These are phyloP conservation scores for Nylanderia fulva DNA, from an alignment of 1,140 invertebrate genomes.

Conservation along the genomic window DNA sequence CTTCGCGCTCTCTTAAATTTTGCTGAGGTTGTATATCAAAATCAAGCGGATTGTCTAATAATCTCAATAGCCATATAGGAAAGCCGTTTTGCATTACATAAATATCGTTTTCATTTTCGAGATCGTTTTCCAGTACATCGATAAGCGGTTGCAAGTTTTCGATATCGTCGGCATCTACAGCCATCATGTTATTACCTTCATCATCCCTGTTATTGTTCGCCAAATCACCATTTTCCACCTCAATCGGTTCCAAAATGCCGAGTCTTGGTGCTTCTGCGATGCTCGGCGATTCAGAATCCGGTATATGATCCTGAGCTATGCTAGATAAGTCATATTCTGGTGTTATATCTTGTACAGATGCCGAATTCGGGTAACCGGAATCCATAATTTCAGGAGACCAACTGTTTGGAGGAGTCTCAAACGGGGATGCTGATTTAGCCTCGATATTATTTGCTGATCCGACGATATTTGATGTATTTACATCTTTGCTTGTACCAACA, in stretches of 20 bases:
- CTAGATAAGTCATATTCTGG: conserved; percentile 78
- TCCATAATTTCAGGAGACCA: conserved; percentile 82
- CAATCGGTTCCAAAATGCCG: conserved; percentile 72
- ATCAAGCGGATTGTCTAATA: conserved; percentile 75
- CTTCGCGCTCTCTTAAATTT: conserved; percentile 11
- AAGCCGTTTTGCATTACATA: conserved; percentile 79
- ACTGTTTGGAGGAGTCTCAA: conserved; percentile 74
- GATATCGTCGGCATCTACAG: conserved; percentile 67
- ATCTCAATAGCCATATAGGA: conserved; percentile 77
- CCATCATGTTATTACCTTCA: conserved; percentile 86
- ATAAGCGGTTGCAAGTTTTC: conserved; percentile 77
- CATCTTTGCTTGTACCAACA: conserved; percentile 26
- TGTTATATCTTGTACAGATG: conserved; percentile 82
- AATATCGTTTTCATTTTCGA: conserved; percentile 83
- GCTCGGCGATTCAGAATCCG: conserved; percentile 76
- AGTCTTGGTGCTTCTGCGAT: conserved; percentile 72
- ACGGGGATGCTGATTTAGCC: conserved; percentile 56
- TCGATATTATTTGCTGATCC: conserved; percentile 55
- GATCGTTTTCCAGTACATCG: conserved; percentile 76
- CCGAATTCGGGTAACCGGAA: conserved; percentile 86
- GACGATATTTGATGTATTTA: background rate
- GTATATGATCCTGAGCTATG: conserved; percentile 74
- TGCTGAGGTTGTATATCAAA: conserved; percentile 50
- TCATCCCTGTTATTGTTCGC: conserved; percentile 87
- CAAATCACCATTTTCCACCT: conserved; percentile 87